Evolutionary conservation across 2,888 invertebrate genomes (phyloP), one percentile per base, ranked within the genome.

Genomic region (Mythimna ferrago): DNA sequence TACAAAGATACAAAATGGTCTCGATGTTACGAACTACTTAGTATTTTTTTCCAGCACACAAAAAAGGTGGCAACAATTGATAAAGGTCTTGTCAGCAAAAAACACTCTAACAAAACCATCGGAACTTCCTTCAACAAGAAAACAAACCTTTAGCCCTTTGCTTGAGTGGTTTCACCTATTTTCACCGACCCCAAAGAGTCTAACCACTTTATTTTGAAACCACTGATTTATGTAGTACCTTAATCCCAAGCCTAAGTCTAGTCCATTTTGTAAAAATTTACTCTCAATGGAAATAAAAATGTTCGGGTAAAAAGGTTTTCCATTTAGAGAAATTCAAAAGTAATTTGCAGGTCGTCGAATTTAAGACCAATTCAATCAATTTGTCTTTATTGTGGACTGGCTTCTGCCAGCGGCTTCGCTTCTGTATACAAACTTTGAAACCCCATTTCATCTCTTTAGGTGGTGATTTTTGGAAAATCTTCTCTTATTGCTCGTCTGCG

Each of bases 141-240:
- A 79, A 58, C n/a, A 51, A 26, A 64, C 11, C 11, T 73, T 26
- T 38, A 53, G 9, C 16, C 56, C 38, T 32, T 53, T 54, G n/a
- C 10, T 21, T 26, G 62, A 62, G 26, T 58, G 48, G 16, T 48
- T 80, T 26, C 53, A 16, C 62, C 21, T 48, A 58, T 61, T 80
- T 73, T 48, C 61, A 53, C 57, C 38, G 11, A 32, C 26, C 41
- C 35, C 16, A 41, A 63, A 21, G 62, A 11, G 62, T 14, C 16
- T 35, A 6, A 5, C 21, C 69, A 71, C 62, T 79, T 79, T 81
- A 66, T 81, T 79, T 16, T 26, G 56, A 21, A 56, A 56, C 81
- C 58, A 54, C 63, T 79, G 78, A 81, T 76, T 66, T 81, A 79
- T 71, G 6, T 11, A 44, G 10, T 19, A 48, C 19, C 58, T 41